Conservation (phyloP, 2,888 invertebrate genomes). For the Metacarcinus magister region DNA sequence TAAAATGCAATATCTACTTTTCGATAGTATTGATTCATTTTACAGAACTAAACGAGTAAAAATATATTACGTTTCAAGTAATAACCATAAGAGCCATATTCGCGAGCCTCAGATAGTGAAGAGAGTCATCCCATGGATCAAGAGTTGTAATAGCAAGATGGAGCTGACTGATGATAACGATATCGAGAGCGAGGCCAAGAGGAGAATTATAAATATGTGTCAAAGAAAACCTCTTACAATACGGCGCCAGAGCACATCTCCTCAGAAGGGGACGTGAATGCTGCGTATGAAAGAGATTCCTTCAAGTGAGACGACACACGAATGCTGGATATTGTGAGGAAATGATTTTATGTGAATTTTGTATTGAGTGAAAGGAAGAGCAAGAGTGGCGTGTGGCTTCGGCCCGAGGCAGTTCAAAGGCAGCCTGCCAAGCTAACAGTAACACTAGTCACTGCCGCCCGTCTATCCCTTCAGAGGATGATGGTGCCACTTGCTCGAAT, state of each 20-base stretch:
- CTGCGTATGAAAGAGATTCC: conserved; percentile 22
- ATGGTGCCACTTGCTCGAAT: not conserved
- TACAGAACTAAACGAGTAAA: too few species aligned
- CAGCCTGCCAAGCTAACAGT: not conserved
- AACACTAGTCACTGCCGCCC: too few species aligned
- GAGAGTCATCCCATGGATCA: too few species aligned
- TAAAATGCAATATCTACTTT: too few species aligned
- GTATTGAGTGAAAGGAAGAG: not conserved
- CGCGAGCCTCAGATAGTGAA: too few species aligned
- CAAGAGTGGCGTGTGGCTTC: not conserved
- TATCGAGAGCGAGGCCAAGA: not conserved
- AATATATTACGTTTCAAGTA: too few species aligned
- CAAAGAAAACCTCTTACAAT: not conserved
- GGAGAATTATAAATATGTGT: not conserved
- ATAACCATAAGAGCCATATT: too few species aligned
- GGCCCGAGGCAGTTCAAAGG: not conserved
- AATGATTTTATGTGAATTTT: not conserved
- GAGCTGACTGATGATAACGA: not conserved
- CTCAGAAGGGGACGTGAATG: not conserved
- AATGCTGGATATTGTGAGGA: not conserved
- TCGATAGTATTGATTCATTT: too few species aligned
- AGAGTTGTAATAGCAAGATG: too few species aligned
- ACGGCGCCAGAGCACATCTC: not conserved
- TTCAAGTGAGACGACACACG: not conserved
- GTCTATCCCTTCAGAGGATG: not conserved